These are phyloP conservation scores for Mesitornis unicolor DNA, from an alignment of 2,113 vertebrate species.

Conservation along the genomic window DNA sequence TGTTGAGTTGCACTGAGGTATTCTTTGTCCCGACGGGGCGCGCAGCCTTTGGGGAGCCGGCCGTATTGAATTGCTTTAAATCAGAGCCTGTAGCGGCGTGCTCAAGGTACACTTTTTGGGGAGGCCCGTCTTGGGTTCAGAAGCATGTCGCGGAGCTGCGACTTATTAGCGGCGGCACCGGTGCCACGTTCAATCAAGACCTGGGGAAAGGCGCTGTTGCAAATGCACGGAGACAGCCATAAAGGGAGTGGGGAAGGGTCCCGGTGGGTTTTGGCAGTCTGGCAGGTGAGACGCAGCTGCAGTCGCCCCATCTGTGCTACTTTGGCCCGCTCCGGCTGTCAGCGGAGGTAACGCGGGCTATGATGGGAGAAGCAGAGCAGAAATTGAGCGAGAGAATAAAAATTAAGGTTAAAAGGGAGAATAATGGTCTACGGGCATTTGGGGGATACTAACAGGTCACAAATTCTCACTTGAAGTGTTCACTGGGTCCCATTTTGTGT, in stretches of 20 bases:
- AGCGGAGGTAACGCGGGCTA: conserved; percentile 45
- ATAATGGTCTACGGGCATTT: conserved; percentile 54
- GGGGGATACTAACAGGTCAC: conserved; percentile 61
- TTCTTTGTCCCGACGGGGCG: conserved; percentile 28
- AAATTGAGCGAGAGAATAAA: conserved; percentile 66
- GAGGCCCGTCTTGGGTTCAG: background rate
- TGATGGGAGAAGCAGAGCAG: conserved; percentile 67
- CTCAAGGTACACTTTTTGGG: background rate
- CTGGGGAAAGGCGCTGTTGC: conserved; percentile 66
- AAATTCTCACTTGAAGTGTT: conserved; percentile 49
- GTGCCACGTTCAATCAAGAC: conserved; percentile 63
- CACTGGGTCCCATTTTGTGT: conserved; percentile 37
- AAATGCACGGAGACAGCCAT: conserved; percentile 71
- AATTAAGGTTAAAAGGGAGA: conserved; percentile 63
- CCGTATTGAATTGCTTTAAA: conserved; percentile 27
- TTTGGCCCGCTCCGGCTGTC: conserved; percentile 64
- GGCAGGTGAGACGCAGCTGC: conserved; percentile 75
- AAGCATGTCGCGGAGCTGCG: background rate
- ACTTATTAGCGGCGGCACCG: background rate
- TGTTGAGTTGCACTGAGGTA: conserved; percentile 43
- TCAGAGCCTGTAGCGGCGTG: background rate
- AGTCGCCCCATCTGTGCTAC: conserved; percentile 73
- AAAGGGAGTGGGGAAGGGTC: conserved; percentile 58
- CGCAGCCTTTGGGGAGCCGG: conserved; percentile 25
- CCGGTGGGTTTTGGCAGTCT: conserved; percentile 70